Conservation (phyloP, 2,888 invertebrate genomes). For the Pegoplata infirma region DNA sequence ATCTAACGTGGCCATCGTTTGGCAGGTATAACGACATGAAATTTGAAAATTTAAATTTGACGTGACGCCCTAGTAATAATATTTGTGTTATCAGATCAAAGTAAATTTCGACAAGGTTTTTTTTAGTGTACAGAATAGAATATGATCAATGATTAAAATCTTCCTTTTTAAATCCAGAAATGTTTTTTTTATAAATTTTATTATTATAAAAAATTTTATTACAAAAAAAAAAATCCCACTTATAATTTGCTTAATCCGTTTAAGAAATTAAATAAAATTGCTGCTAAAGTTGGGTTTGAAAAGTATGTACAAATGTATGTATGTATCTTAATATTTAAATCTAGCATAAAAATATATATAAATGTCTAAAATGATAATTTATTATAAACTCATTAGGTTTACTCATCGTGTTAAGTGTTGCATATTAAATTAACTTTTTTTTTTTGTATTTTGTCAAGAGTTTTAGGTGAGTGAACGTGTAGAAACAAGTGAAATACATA, state of each 20-base stretch:
- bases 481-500: not conserved
- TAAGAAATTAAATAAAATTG: no score
- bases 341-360: slow-evolving; percentile 18
- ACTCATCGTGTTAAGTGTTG: slow-evolving; percentile 45
- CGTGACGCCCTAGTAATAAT: no score
- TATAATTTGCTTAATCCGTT: not conserved
- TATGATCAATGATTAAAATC: no score
- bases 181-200: not conserved
- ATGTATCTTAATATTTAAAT: not conserved
- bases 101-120: no score
- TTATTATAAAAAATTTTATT: not conserved
- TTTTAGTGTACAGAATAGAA: no score
- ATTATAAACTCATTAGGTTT: slow-evolving; percentile 46
- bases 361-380: slow-evolving; percentile 44
- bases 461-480: not conserved
- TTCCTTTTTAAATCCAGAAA: no score
- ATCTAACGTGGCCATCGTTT: no score
- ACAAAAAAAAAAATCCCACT: not conserved
- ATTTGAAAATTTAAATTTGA: no score
- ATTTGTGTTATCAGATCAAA: no score
- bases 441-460: not conserved
- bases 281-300: not conserved
- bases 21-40: no score
- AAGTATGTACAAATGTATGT: no score
- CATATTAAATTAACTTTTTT: slow-evolving; percentile 51